Conservation (phyloP, 2,797 vertebrate genomes). For the Rhinoraja longicauda region DNA sequence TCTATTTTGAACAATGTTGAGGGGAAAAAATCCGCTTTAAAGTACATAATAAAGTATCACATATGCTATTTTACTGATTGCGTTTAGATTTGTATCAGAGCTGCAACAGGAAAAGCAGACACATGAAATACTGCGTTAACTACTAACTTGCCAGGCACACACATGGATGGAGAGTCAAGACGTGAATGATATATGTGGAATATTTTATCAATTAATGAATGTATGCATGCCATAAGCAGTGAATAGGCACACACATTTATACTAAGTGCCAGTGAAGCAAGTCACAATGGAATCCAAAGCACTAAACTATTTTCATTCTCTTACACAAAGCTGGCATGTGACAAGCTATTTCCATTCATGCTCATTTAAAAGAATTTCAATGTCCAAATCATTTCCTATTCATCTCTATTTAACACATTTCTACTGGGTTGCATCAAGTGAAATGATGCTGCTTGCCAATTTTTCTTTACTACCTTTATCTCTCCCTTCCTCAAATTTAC, state of each 20-base stretch:
- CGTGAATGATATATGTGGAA: not conserved
- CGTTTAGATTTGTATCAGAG: not conserved
- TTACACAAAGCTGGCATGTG: not conserved
- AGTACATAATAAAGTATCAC: not conserved
- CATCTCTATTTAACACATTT: not conserved
- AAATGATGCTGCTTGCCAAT: not conserved
- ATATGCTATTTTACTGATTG: slow-evolving; percentile 19
- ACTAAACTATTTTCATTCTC: not conserved
- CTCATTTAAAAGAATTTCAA: not conserved
- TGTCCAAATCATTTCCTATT: slow-evolving; percentile 1
- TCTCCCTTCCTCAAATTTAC: not conserved
- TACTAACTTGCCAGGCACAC: not conserved
- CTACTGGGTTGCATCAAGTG: not conserved
- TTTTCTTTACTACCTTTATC: not conserved
- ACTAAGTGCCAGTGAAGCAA: not conserved
- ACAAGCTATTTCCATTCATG: not conserved
- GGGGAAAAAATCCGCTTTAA: slow-evolving; percentile 8
- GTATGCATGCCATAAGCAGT: not conserved
- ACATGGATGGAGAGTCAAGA: not conserved
- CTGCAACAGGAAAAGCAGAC: not conserved
- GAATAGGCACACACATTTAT: not conserved
- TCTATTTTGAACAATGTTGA: slow-evolving; percentile 7
- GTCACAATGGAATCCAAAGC: not conserved
- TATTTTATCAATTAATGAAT: not conserved
- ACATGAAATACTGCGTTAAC: not conserved